Evolutionary conservation across 2,113 vertebrate species (phyloP).

Genomic region (Mormoops blainvillei): DNA sequence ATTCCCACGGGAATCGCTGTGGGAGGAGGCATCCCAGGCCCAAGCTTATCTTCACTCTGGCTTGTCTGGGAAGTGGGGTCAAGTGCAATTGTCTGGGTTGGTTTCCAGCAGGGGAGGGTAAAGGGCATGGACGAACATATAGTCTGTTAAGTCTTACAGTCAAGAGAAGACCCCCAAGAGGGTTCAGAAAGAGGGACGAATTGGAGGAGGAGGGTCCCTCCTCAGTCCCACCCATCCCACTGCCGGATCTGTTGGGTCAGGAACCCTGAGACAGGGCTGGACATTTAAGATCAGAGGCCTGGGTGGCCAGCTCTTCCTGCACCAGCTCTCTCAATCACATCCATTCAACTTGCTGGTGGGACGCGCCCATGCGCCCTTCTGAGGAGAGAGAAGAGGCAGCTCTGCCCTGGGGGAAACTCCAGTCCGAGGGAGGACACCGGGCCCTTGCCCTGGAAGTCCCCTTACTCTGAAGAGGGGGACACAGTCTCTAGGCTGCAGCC

Average conservation of each 20-base stretch:
- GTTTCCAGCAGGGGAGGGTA: conserved; percentile 42
- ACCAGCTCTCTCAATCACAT: neutral
- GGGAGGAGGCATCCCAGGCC: conserved; percentile 30
- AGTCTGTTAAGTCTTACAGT: conserved; percentile 14
- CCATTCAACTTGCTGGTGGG: accelerated
- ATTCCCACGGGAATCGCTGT: conserved; percentile 69
- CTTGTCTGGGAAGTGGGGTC: conserved; percentile 60
- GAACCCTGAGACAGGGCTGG: neutral
- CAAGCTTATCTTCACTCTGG: conserved; percentile 55
- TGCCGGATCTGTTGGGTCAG: neutral
- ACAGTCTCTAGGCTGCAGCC: neutral
- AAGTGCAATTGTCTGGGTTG: conserved; percentile 66
- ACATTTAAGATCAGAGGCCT: neutral
- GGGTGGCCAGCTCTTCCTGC: neutral
- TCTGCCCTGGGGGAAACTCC: too few species aligned
- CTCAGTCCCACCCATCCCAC: neutral
- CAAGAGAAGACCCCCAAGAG: neutral
- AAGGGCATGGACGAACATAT: neutral
- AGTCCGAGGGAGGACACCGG: neutral
- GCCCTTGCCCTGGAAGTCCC: neutral
- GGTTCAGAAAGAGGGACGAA: neutral
- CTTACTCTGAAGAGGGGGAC: neutral
- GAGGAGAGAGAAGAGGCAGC: neutral
- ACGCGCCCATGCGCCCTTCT: neutral
- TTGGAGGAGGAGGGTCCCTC: neutral